A percentile compares a stretch with the other conserved stretches of the same genome.
phyloP scores from a whole-genome alignment of 2,797 vertebrate genomes.

The Phrynocephalus forsythii region DNA sequence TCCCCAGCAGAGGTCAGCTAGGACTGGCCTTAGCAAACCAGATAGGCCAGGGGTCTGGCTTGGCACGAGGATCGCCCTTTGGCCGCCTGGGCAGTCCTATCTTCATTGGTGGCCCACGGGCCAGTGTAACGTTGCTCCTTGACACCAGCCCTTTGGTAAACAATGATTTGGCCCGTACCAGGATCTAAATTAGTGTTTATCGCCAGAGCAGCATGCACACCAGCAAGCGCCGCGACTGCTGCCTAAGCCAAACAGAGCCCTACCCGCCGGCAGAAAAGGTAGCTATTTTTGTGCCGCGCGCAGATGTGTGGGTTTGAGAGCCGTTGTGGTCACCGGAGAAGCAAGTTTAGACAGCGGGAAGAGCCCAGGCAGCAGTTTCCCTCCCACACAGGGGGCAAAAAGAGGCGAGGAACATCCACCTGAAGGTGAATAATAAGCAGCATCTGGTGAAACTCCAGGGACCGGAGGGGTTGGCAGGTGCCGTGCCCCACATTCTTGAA shows the following conservation, averaged over 20 bases:
- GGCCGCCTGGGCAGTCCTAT: not conserved
- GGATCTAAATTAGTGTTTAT: constrained; percentile 79
- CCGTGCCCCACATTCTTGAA: not conserved
- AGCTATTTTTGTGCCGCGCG: not conserved
- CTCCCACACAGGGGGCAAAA: not conserved
- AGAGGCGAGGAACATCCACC: not conserved
- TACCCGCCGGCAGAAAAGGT: constrained; percentile 36
- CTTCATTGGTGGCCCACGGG: constrained; percentile 39
- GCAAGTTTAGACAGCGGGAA: not conserved
- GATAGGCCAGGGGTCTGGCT: not conserved
- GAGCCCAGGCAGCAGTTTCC: not conserved
- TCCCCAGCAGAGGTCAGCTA: too few relatives aligned
- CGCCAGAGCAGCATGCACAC: constrained; percentile 60
- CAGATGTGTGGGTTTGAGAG: not conserved
- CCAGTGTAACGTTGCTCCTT: constrained; percentile 57
- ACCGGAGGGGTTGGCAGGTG: not conserved
- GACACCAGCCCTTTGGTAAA: constrained; percentile 58
- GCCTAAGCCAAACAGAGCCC: constrained; percentile 51
- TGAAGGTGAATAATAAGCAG: not conserved
- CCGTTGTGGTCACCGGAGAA: not conserved
- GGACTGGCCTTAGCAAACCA: too few relatives aligned
- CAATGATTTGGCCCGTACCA: constrained; percentile 62
- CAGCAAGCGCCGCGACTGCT: constrained; percentile 61
- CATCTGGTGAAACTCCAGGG: not conserved
- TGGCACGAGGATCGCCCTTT: too few relatives aligned